Conservation (phyloP, 2,113 vertebrate genomes). For the Circaetus gallicus region DNA sequence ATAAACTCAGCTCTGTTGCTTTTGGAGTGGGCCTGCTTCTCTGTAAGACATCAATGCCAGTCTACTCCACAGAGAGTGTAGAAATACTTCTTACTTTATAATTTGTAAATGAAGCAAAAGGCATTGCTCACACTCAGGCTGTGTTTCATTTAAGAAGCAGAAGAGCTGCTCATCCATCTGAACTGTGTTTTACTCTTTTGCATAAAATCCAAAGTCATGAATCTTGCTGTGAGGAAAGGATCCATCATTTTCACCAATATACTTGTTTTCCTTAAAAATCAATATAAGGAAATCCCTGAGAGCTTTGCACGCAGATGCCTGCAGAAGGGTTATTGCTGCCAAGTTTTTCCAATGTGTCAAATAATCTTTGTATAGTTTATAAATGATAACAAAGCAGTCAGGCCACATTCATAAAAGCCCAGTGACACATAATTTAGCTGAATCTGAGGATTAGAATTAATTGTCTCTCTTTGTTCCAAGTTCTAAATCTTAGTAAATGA, state of each 20-base stretch:
- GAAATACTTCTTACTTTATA: neutral
- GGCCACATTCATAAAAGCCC: conserved; percentile 76
- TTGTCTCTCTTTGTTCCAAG: conserved; percentile 86
- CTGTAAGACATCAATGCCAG: neutral
- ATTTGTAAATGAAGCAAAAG: neutral
- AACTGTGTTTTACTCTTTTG: neutral
- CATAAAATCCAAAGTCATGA: neutral
- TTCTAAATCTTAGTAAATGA: conserved; percentile 88
- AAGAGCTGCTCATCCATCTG: neutral
- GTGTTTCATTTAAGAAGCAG: neutral
- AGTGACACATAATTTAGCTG: conserved; percentile 77
- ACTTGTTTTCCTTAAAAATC: conserved; percentile 42
- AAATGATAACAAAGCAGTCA: conserved; percentile 80
- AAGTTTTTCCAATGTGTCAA: conserved; percentile 52
- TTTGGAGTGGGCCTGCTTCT: neutral
- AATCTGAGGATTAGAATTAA: conserved; percentile 86
- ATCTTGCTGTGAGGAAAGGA: neutral
- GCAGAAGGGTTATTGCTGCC: conserved; percentile 52
- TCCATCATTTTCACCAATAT: neutral
- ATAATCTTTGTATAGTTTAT: conserved; percentile 76
- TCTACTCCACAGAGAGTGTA: neutral
- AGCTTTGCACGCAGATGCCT: conserved; percentile 56
- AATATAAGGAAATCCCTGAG: conserved; percentile 39
- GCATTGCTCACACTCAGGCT: neutral
- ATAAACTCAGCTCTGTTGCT: neutral